Conservation (phyloP, 1,140 invertebrate species). For the Tribolium castaneum region DNA sequence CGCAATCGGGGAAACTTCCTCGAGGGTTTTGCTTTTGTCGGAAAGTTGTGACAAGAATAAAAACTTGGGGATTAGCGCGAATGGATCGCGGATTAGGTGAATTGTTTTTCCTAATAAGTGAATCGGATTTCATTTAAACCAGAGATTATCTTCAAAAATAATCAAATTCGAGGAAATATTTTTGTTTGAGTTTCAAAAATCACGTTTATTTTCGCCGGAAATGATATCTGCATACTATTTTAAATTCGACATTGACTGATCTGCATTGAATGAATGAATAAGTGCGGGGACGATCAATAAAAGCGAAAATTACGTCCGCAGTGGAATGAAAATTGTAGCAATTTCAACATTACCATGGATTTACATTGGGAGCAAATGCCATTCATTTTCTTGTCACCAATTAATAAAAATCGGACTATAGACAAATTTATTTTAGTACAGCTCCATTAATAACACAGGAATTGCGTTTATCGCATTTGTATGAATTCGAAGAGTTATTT, state of each 20-base stretch:
- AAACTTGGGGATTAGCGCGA: background rate
- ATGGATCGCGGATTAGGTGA: background rate
- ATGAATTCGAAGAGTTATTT: background rate
- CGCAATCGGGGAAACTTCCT: background rate
- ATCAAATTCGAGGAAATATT: too few relatives aligned
- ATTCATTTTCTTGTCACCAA: too few relatives aligned
- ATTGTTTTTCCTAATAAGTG: background rate
- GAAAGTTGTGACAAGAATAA: background rate
- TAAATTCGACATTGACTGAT: background rate
- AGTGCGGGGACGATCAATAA: background rate
- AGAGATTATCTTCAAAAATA: too few relatives aligned
- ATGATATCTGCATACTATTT: background rate
- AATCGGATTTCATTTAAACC: background rate
- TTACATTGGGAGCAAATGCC: background rate
- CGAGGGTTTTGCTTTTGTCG: background rate
- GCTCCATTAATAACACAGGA: too few relatives aligned
- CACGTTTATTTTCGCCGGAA: background rate
- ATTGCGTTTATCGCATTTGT: too few relatives aligned
- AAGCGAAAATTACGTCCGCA: background rate
- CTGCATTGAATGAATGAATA: background rate
- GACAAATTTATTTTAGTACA: too few relatives aligned
- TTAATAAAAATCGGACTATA: too few relatives aligned
- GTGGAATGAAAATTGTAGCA: background rate
- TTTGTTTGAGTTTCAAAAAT: background rate
- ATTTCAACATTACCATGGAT: background rate